Percentiles rank a stretch among this genome's conserved stretches.
Conservation (phyloP, 2,797 vertebrate species). For the Danio albolineatus region DNA sequence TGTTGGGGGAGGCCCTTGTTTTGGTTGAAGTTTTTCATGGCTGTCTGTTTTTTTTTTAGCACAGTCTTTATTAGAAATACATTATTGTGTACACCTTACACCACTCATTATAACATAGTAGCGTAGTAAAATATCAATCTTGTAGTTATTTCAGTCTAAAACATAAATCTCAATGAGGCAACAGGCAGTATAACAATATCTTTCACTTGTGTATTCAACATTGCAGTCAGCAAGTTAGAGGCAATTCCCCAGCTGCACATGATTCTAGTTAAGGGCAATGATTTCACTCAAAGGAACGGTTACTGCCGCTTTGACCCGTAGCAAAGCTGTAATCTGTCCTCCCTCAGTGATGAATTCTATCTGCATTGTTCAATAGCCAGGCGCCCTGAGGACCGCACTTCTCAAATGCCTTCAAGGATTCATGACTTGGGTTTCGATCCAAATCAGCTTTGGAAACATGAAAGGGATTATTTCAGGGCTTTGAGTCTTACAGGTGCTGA, state of each 20-base stretch:
- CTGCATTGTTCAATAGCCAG: constrained; percentile 42
- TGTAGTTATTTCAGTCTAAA: constrained; percentile 28
- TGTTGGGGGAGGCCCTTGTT: constrained; percentile 22
- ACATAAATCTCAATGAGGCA: constrained; percentile 26
- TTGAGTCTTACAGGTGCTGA: constrained; percentile 13
- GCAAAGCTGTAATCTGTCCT: constrained; percentile 44
- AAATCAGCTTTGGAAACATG: constrained; percentile 21
- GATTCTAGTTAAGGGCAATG: constrained; percentile 59
- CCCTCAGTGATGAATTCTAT: constrained; percentile 45
- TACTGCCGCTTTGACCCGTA: constrained; percentile 55
- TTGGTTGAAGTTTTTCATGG: constrained; percentile 40
- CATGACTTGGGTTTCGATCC: constrained; percentile 16
- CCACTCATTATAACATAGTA: constrained; percentile 11
- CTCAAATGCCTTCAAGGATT: constrained; percentile 23
- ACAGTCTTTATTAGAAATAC: constrained; percentile 28
- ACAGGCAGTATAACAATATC: constrained; percentile 13
- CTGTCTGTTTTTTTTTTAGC: constrained; percentile 10
- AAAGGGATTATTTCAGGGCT: constrained; percentile 4
- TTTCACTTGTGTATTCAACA: constrained; percentile 6
- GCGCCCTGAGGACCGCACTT: background rate
- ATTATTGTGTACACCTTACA: constrained; percentile 24
- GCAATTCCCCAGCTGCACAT: constrained; percentile 53
- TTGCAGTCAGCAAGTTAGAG: constrained; percentile 29
- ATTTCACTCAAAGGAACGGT: constrained; percentile 53
- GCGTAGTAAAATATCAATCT: constrained; percentile 15